These are phyloP conservation scores for Anticlea derivata DNA, from an alignment of 2,888 invertebrate genomes.

Conservation along the genomic window DNA sequence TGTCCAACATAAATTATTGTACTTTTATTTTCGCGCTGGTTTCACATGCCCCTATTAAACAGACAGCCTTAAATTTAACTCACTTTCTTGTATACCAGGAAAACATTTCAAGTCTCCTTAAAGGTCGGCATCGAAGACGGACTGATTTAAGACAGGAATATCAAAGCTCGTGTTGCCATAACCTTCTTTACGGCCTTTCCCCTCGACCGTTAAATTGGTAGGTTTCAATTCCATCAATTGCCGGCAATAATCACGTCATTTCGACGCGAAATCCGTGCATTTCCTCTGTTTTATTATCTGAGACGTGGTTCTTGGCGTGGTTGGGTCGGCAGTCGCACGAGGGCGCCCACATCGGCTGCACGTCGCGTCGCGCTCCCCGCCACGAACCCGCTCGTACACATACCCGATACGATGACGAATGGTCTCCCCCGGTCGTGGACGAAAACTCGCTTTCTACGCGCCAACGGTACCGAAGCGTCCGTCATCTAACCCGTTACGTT, in stretches of 20 bases:
- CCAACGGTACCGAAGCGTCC: constrained; percentile 61
- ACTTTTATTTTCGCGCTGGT: neutral
- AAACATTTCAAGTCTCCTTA: constrained; percentile 1
- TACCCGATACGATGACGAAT: constrained; percentile 55
- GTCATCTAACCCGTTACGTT: constrained; percentile 62
- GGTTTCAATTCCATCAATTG: constrained; percentile 47
- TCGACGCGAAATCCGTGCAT: constrained; percentile 57
- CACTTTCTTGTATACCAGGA: too few species aligned
- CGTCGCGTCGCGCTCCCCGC: constrained; percentile 53
- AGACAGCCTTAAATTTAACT: too few species aligned
- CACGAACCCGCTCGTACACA: constrained; percentile 39
- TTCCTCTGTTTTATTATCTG: constrained; percentile 56
- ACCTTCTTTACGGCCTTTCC: constrained; percentile 30
- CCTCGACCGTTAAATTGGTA: constrained; percentile 27
- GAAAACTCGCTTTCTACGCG: constrained; percentile 68
- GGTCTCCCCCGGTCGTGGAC: constrained; percentile 46
- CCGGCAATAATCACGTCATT: constrained; percentile 50
- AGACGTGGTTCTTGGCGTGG: constrained; percentile 36
- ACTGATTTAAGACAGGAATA: constrained; percentile 24
- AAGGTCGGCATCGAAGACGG: constrained; percentile 3
- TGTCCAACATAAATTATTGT: too few species aligned
- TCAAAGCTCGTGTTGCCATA: constrained; percentile 33
- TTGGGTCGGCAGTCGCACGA: constrained; percentile 63
- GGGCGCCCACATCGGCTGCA: constrained; percentile 67
- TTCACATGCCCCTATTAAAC: neutral